A percentile compares a stretch with the other conserved stretches of the same genome.
These are phyloP conservation scores for Lasiurus borealis DNA, from an alignment of 2,113 vertebrate genomes.

Conservation along the genomic window DNA sequence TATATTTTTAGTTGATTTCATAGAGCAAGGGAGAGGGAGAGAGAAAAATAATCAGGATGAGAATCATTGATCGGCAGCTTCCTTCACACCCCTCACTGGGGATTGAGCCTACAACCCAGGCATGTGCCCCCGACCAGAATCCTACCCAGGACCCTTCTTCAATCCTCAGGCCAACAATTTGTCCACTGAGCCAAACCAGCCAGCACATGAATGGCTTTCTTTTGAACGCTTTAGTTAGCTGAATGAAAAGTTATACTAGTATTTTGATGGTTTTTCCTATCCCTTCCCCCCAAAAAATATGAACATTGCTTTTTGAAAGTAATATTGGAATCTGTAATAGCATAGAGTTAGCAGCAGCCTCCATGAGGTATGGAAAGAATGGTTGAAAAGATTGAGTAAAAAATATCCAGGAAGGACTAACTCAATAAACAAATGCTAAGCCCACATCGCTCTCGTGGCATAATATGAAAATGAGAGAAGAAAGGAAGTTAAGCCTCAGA, in stretches of 20 bases:
- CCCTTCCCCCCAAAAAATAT: neutral
- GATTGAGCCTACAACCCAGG: no score
- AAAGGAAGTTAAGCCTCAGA: neutral
- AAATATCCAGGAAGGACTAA: neutral
- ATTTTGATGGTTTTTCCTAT: neutral
- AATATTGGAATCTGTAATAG: neutral
- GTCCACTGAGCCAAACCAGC: no score
- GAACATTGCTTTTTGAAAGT: conserved; percentile 26
- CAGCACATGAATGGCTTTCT: neutral
- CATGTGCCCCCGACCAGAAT: no score
- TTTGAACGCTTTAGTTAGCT: neutral
- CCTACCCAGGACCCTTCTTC: no score
- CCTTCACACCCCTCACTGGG: no score
- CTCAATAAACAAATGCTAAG: neutral
- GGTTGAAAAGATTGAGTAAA: neutral
- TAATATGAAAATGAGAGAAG: neutral
- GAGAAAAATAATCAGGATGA: no score
- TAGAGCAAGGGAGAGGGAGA: no score
- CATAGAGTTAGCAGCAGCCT: neutral
- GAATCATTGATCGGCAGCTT: no score
- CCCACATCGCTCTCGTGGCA: neutral
- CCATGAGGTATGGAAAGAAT: neutral
- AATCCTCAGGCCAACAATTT: no score
- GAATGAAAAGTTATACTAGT: conserved; percentile 41
- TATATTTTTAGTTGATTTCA: no score